Base-by-base conservation (phyloP, 2,797 vertebrate species). In the Semaprochilodus insignis region DNA sequence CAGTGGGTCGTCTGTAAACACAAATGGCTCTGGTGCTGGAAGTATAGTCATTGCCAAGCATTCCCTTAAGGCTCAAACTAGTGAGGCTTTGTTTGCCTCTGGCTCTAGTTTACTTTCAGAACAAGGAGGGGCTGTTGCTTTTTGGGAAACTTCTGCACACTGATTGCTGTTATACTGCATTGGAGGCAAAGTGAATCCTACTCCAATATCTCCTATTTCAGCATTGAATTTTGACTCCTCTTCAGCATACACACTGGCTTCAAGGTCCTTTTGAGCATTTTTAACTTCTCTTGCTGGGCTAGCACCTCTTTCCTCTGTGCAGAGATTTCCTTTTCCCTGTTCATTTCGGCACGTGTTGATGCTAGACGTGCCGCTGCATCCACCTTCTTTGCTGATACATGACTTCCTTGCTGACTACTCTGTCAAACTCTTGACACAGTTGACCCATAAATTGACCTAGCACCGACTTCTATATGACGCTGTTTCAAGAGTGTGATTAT, bases 271-370 rank as follows among this genome's bases (percentile, higher is more conserved):
- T 78, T 82, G 80, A 87, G 52, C 52, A 52, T 78, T 60, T 80
- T 71, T 19, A 83, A 59, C 55, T 8, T 84, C 23, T 85, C 78
- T 77, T 87, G 74, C 62, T 85, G 71, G 15, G 74, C 75, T 70
- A 83, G 21, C 27, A 79, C 55, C 36, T 75, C 81, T 31, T 81
- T 78, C 14, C 62, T 87, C 51, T 85, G 83, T 0, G 48, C 72
- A 19, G 57, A 65, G 10, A 86, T 84, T 70, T 85, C 60, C 2
- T 21, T 63, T 78, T 85, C 79, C 15, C 74, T 79, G 6, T 60
- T 85, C 16, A 87, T 74, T 83, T 87, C 83, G 72, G 70, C 81
- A 16, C 14, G 16, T 71, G 81, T 87, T 25, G 74, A 63, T 51
- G 85, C 81, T 48, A 86, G 70, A 4, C 59, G 67, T 81, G 69